Percentiles rank a stretch among this genome's conserved stretches.
phyloP scores from a whole-genome alignment of 2,888 invertebrate genomes.

The Drosophila emarginata region DNA sequence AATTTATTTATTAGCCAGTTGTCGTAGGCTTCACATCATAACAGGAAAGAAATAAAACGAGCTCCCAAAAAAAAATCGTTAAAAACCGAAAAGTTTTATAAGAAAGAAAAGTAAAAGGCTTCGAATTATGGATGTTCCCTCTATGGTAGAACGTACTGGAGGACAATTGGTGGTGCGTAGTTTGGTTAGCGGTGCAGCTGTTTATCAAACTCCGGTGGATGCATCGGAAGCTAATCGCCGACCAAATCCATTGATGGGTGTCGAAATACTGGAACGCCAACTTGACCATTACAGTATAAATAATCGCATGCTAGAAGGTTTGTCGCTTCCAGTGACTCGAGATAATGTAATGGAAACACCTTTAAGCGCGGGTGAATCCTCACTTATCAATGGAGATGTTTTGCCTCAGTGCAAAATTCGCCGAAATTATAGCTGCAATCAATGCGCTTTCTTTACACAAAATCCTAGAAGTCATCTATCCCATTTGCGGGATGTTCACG shows the following conservation, averaged over 20 bases:
- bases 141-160: conserved; percentile 86
- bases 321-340: background rate
- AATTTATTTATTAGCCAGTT: conserved; percentile 31
- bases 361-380: background rate
- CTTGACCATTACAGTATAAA: conserved; percentile 35
- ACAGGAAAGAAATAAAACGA: background rate
- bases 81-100: background rate
- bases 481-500: conserved; percentile 91
- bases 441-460: conserved; percentile 91
- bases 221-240: conserved; percentile 4
- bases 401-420: conserved; percentile 91
- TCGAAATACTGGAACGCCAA: conserved; percentile 42
- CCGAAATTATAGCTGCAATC: conserved; percentile 91
- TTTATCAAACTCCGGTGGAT: conserved; percentile 80
- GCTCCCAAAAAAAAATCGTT: no score
- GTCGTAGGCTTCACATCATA: conserved; percentile 38
- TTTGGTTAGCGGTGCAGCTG: conserved; percentile 84
- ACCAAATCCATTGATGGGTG: background rate
- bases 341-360: background rate
- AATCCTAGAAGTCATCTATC: conserved; percentile 92
- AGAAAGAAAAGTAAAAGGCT: no score
- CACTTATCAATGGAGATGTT: conserved; percentile 81
- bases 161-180: conserved; percentile 85
- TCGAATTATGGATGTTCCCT: conserved; percentile 83
- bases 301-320: background rate